Base-by-base conservation (phyloP, 2,797 vertebrate species). In the Sus cebifrons region DNA sequence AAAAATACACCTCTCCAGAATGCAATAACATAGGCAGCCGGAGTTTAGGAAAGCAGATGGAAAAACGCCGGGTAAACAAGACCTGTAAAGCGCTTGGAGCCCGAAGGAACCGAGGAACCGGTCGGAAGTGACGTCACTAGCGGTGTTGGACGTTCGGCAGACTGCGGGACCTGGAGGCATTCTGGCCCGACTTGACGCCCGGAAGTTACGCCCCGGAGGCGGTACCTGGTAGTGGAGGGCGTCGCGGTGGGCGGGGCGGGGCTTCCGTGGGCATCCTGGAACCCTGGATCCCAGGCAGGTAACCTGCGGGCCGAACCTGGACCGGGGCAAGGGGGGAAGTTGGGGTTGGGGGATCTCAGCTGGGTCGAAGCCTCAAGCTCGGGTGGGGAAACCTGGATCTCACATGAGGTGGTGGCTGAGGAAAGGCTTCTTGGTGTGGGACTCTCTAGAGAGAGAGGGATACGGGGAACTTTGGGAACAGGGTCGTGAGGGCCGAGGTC, bases 71-170 rank as follows among this genome's bases (percentile, higher is more conserved):
- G 0, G 13, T 17, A 14, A 44, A 20, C 5, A 18, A 16, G 4
- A 44, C 0, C 10, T 0, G 18, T 0, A 5, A 9, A 9, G 5
- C 6, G 0, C 25, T 3, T 0, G 2, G 1, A 21, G 0, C 3
- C 18, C 1, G 0, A 1, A 1, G 1, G 0, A 21, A 36, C 21
- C 29, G 0, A 5, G 0, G 4, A 23, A 20, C 6, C 40, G 0
- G 4, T 2, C 16, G 95, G 82, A 95, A 96, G 25, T 90, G 79
- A 73, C 27, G 58, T 70, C n/a, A 77, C 1, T 5, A 15, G 0
- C 7, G 5, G 0, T n/a, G 4, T 0, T 0, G 6, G 17, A 0
- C 2, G 1, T 29, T 20, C 0, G 0, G n/a, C 4, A 0, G 20
- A 49, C 27, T 0, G 29, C 17, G 0, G 27, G 25, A 5, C n/a